Conservation (phyloP, 64 coral and sea anemone species). For the Acropora tenuis region DNA sequence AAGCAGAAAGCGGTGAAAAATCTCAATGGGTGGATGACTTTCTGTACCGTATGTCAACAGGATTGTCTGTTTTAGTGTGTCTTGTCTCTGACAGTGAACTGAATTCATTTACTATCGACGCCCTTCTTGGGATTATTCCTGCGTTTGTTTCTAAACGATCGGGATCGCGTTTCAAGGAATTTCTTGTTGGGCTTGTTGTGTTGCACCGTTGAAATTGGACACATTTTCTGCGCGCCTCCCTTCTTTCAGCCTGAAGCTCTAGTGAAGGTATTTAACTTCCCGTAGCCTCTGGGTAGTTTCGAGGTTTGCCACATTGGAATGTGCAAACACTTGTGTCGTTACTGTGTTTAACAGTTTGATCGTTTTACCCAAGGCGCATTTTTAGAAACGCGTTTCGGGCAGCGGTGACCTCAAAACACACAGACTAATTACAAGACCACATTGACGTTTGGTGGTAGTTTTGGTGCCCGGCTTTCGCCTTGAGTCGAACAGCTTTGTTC, state of each 20-base stretch:
- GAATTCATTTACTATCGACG: neutral
- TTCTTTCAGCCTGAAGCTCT: neutral
- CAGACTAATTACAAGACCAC: too few relatives aligned
- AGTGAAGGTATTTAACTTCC: neutral
- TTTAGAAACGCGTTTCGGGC: neutral
- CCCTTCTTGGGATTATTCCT: neutral
- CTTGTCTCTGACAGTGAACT: neutral
- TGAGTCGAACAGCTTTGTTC: too few relatives aligned
- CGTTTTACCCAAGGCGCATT: too few relatives aligned
- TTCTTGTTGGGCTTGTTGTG: neutral
- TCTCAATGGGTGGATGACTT: neutral
- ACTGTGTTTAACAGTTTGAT: neutral
- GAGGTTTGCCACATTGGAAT: neutral
- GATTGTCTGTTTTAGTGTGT: neutral
- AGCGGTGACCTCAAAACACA: too few relatives aligned
- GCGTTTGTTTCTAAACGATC: neutral
- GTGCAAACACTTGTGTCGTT: neutral
- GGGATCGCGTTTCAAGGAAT: neutral
- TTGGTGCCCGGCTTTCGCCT: too few relatives aligned
- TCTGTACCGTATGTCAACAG: neutral
- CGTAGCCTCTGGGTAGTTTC: neutral
- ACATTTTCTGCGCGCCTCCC: neutral
- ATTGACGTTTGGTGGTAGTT: too few relatives aligned
- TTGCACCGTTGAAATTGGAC: neutral
- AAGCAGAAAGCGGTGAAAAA: neutral